Evolutionary conservation across 2,113 vertebrate species (phyloP).

Genomic region (Halichoeres trimaculatus): DNA sequence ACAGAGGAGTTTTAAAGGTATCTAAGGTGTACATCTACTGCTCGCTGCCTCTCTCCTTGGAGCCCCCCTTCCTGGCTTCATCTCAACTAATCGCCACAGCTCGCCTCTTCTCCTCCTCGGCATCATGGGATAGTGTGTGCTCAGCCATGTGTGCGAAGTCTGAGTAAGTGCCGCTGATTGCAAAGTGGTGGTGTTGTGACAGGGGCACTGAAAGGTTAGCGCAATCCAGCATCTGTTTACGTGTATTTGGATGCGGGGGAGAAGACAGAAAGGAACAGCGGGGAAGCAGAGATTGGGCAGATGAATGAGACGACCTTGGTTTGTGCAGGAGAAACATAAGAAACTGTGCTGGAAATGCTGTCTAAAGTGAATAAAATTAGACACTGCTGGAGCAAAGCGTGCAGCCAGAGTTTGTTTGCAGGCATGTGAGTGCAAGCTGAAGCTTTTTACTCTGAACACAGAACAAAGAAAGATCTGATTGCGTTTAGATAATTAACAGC

Average conservation of each 20-base stretch:
- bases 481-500: slow-evolving; percentile 55
- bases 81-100: slow-evolving; percentile 46
- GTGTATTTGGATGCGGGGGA: background rate
- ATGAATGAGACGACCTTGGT: background rate
- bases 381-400: background rate
- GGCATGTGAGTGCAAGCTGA: background rate
- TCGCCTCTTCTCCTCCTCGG: slow-evolving; percentile 23
- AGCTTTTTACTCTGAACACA: background rate
- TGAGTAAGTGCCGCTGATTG: slow-evolving; percentile 64
- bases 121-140: slow-evolving; percentile 38
- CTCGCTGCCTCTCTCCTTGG: slow-evolving; percentile 19
- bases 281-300: background rate
- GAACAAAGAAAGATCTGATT: slow-evolving; percentile 41
- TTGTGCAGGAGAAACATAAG: background rate
- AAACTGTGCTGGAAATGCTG: background rate
- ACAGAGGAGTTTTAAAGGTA: background rate
- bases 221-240: slow-evolving; percentile 48
- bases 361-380: slow-evolving; percentile 18
- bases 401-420: slow-evolving; percentile 7
- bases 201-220: slow-evolving; percentile 47
- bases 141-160: slow-evolving; percentile 58
- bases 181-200: slow-evolving; percentile 64
- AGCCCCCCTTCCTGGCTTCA: background rate
- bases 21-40: slow-evolving; percentile 7
- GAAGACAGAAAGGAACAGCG: background rate